These are phyloP conservation scores for Notospermus geniculatus DNA, from an alignment of 1,140 invertebrate genomes.

Conservation along the genomic window DNA sequence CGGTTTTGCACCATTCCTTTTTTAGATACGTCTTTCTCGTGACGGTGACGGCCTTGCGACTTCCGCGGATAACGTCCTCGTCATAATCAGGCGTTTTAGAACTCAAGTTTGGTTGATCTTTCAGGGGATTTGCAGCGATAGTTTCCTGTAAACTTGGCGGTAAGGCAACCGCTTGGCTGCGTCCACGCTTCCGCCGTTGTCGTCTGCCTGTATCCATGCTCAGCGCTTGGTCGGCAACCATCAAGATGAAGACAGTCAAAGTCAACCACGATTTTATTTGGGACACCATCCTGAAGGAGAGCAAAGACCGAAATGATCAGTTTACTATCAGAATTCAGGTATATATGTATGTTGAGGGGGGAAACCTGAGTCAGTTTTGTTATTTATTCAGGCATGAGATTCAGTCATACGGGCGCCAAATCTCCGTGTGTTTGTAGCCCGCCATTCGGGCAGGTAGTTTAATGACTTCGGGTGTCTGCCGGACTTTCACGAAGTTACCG, in stretches of 20 bases:
- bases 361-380: constrained; percentile 3
- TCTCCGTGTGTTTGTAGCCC: not conserved
- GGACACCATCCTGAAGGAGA: not conserved
- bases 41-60: constrained; percentile 64
- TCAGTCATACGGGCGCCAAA: not conserved
- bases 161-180: not conserved
- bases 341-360: not conserved
- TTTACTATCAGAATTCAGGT: not conserved
- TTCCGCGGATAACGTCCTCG: constrained; percentile 35
- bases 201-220: not conserved
- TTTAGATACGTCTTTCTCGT: constrained; percentile 67
- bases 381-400: not conserved
- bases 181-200: not conserved
- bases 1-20: constrained; percentile 71
- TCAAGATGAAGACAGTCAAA: too few relatives aligned
- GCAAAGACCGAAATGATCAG: not conserved
- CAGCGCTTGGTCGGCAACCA: too few relatives aligned
- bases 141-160: constrained; percentile 7
- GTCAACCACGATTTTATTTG: not conserved
- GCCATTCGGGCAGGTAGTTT: constrained; percentile 4
- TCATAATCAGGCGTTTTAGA: not conserved
- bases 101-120: constrained; percentile 14
- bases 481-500: not conserved
- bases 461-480: constrained; percentile 5
- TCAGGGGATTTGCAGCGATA: not conserved